These are phyloP conservation scores for Tinamus major DNA, from an alignment of 2,797 vertebrate genomes.

Conservation along the genomic window DNA sequence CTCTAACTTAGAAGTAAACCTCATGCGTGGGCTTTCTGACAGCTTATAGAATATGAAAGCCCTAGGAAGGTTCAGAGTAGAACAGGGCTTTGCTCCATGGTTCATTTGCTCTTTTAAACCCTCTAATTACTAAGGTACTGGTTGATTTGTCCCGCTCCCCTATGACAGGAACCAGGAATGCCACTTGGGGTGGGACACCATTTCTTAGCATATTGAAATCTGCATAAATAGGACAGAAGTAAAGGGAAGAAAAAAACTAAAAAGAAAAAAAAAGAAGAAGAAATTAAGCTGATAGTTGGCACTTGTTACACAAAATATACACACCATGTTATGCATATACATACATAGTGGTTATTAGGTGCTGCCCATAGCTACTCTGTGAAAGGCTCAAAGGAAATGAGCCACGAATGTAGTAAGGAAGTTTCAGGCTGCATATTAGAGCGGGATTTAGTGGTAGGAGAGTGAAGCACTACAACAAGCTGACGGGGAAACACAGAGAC, in stretches of 20 bases:
- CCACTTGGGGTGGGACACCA: too few species aligned
- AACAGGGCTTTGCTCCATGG: not conserved
- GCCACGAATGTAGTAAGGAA: not conserved
- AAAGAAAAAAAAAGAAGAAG: not conserved
- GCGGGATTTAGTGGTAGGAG: not conserved
- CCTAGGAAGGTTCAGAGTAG: not conserved
- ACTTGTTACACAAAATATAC: not conserved
- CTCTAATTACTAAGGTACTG: not conserved
- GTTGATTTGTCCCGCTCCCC: not conserved
- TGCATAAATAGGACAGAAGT: not conserved
- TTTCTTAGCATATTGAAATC: not conserved
- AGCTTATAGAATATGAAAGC: not conserved
- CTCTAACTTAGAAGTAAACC: not conserved
- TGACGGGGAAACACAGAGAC: not conserved
- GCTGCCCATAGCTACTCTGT: not conserved
- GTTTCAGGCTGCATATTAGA: not conserved
- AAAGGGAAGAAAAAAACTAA: not conserved
- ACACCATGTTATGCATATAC: too few species aligned
- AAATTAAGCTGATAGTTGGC: not conserved
- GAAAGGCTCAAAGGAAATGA: not conserved
- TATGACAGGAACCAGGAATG: not conserved
- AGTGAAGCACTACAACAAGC: not conserved
- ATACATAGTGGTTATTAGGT: fast-evolving
- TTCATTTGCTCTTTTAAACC: not conserved
- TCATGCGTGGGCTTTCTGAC: fast-evolving